Evolutionary conservation across 2,113 vertebrate species (phyloP), one percentile per base, ranked within the genome.

Genomic region (Pangasianodon hypophthalmus): DNA sequence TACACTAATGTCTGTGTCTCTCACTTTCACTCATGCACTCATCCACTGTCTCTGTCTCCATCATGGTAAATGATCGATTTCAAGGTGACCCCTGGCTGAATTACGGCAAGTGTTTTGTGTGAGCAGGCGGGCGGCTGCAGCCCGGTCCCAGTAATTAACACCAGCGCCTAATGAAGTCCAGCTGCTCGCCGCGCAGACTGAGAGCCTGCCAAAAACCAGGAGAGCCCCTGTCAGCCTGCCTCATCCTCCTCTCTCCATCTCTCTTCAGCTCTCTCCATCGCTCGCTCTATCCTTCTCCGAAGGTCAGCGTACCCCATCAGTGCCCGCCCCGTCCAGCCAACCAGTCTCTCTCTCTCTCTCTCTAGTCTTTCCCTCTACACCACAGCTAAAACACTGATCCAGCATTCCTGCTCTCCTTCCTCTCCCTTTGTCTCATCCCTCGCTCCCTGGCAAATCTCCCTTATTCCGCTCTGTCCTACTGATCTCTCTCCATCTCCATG

Each of bases 141-240:
- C 90, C 58, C 92, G 94, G 96, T 97, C 96, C 97, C 97, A 97
- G 97, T 98, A 99, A 99, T 98, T 98, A 99, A 98, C 97, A 97
- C 97, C 96, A 96, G 95, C 92, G 94, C 95, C 97, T 98, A 98
- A 99, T 98, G 98, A 98, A 97, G 97, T 98, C 98, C 97, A 99
- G 97, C 97, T 98, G 97, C 97, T 97, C 95, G 0, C 92, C 95
- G 88, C 94, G 97, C 96, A 96, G 94, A 96, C 96, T 93, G 96
- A 97, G 95, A 93, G 71, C 46, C 94, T 97, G 97, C 97, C 98
- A 98, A 96, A 96, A 94, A 83, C 93, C 95, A 95, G 93, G 92
- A 94, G 93, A 94, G 93, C 93, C 88, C 90, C 90, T 90, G 88
- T 90, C 92, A 91, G 91, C 87, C 75, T 79, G 84, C 90, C 62